Conservation (phyloP, 2,113 vertebrate genomes). For the crab-eating macaque (Macaca fascicularis) region DNA sequence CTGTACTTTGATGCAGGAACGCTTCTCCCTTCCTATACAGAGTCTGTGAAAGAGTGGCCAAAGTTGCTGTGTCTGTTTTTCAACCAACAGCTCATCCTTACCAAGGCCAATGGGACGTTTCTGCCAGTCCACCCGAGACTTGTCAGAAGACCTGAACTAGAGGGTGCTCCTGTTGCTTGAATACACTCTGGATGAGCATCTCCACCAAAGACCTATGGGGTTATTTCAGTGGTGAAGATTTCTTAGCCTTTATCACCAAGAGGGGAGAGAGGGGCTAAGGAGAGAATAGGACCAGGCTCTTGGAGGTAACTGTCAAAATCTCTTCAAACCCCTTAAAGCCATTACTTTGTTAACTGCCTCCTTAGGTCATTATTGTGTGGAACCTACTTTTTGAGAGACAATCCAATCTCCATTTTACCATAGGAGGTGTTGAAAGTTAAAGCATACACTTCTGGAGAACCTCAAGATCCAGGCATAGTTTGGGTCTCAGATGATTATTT, state of each 20-base stretch:
- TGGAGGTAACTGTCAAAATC: conserved; percentile 81
- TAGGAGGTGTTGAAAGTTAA: conserved; percentile 49
- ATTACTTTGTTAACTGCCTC: conserved; percentile 82
- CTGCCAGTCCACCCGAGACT: conserved; percentile 34
- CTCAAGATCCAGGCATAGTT: conserved; percentile 84
- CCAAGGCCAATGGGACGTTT: conserved; percentile 57
- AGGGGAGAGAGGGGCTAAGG: conserved; percentile 30
- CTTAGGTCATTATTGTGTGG: conserved; percentile 85
- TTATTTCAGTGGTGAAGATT: neutral
- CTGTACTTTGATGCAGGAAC: conserved; percentile 63
- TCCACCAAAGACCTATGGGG: conserved; percentile 81
- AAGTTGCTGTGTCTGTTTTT: conserved; percentile 76
- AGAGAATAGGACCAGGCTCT: conserved; percentile 79
- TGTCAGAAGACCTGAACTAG: conserved; percentile 61
- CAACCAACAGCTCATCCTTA: conserved; percentile 43
- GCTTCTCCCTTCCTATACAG: conserved; percentile 75
- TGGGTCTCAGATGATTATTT: conserved; percentile 83
- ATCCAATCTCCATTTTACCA: conserved; percentile 72
- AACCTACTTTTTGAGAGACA: conserved; percentile 81
- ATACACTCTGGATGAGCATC: conserved; percentile 87
- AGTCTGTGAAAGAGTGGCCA: conserved; percentile 78
- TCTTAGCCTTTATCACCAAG: conserved; percentile 35
- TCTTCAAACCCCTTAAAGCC: conserved; percentile 84
- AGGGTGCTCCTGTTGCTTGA: conserved; percentile 81
- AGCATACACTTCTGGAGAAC: conserved; percentile 65